Percentiles rank a stretch among this genome's conserved stretches.
Evolutionary conservation across 2,888 invertebrate genomes (phyloP).

Genomic region (Synergus laeviventris): DNA sequence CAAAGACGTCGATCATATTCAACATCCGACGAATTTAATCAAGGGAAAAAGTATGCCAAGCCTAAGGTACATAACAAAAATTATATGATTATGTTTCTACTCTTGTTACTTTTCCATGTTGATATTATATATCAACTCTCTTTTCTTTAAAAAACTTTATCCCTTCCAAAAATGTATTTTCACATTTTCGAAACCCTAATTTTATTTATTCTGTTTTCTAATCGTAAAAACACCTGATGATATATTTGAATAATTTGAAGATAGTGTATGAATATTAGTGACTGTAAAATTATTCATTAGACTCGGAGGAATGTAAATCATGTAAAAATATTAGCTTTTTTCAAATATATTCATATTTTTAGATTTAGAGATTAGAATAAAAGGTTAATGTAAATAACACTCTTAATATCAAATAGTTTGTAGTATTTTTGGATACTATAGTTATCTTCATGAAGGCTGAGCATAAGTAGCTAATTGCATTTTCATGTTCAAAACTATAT

Average conservation of each 20-base stretch:
- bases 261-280: neutral
- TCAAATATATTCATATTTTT: neutral
- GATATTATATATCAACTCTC: neutral
- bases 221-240: neutral
- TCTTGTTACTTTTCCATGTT: constrained; percentile 1
- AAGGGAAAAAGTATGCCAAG: constrained; percentile 99
- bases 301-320: neutral
- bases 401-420: neutral
- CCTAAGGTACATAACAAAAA: constrained; percentile 83
- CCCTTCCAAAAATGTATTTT: neutral
- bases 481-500: neutral
- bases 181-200: neutral
- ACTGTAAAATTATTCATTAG: neutral
- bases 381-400: neutral
- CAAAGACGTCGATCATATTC: constrained; percentile 78
- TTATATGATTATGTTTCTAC: constrained; percentile 41
- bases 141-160: neutral
- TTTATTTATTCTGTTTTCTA: neutral
- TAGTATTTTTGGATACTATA: neutral
- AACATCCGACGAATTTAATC: constrained; percentile 83
- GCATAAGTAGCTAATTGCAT: neutral
- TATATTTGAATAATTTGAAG: neutral
- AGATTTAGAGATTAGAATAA: neutral
- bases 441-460: neutral
- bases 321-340: neutral